phyloP scores from a whole-genome alignment of 2,797 vertebrate genomes.

The Smutsia gigantea region DNA sequence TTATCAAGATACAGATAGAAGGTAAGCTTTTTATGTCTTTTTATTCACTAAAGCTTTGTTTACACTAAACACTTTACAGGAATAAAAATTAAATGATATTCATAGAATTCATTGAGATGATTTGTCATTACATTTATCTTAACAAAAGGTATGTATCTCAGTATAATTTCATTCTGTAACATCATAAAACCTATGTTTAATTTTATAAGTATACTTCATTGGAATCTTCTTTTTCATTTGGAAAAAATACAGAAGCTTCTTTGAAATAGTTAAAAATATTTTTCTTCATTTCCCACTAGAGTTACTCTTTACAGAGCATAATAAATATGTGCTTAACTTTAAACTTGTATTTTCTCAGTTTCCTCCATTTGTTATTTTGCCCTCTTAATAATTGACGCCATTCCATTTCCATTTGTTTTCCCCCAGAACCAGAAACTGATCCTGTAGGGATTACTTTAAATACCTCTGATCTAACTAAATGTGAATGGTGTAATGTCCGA shows the following conservation, averaged over 20 bases:
- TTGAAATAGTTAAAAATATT: conserved; percentile 36
- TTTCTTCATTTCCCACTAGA: not conserved
- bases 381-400: conserved; percentile 33
- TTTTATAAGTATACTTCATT: conserved; percentile 24
- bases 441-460: conserved; percentile 88
- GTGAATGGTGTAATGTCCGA: conserved; percentile 95
- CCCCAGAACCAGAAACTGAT: conserved; percentile 83
- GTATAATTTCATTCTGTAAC: conserved; percentile 5
- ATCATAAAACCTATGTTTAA: not conserved
- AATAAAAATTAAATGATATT: conserved; percentile 48
- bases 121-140: not conserved
- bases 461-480: conserved; percentile 94
- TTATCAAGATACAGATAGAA: conserved; percentile 94
- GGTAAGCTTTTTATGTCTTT: conserved; percentile 86
- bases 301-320: not conserved
- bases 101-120: conserved; percentile 18
- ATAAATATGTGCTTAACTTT: conserved; percentile 18
- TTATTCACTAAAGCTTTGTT: conserved; percentile 39
- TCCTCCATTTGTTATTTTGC: not conserved
- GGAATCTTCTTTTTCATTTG: conserved; percentile 29
- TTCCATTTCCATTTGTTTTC: conserved; percentile 64
- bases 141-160: not conserved
- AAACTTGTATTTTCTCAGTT: conserved; percentile 33
- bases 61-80: not conserved
- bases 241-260: not conserved